Conservation (phyloP, 2,888 invertebrate species). For the Lasioglossum vierecki region DNA sequence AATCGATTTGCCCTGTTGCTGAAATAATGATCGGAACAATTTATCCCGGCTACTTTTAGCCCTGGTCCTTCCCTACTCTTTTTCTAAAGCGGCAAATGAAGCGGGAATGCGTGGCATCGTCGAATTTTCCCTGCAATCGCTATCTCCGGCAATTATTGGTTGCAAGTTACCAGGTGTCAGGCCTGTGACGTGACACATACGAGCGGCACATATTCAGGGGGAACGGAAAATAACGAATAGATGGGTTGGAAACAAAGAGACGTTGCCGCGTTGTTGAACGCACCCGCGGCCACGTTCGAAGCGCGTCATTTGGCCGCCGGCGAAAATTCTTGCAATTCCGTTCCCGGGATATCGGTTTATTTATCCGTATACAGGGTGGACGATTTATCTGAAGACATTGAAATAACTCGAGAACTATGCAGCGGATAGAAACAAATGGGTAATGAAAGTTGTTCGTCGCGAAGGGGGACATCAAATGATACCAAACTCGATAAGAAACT, state of each 20-base stretch:
- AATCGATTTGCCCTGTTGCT: no score
- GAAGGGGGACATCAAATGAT: no score
- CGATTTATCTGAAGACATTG: no score
- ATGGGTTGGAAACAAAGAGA: conserved; percentile 35
- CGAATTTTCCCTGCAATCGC: neutral
- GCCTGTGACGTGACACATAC: neutral
- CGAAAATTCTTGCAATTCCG: conserved; percentile 64
- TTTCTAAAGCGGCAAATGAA: neutral
- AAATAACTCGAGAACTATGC: no score
- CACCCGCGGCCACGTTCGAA: conserved; percentile 14
- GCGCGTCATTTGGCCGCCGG: conserved; percentile 50
- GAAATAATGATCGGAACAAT: no score
- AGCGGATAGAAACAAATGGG: no score
- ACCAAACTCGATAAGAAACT: no score
- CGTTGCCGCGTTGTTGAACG: conserved; percentile 16
- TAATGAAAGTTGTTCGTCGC: no score
- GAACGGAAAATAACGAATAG: conserved; percentile 35
- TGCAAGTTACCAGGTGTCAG: neutral
- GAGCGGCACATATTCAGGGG: conserved; percentile 3
- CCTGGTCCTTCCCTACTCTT: no score
- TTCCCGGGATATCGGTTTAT: conserved; percentile 58
- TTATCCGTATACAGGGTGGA: conserved; percentile 35
- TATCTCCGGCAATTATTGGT: conserved; percentile 1
- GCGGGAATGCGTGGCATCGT: neutral
- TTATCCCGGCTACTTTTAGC: no score